Percentiles rank a stretch among this genome's conserved stretches.
phyloP scores from a whole-genome alignment of 1,140 invertebrate species.

The Bombus cullumanus region DNA sequence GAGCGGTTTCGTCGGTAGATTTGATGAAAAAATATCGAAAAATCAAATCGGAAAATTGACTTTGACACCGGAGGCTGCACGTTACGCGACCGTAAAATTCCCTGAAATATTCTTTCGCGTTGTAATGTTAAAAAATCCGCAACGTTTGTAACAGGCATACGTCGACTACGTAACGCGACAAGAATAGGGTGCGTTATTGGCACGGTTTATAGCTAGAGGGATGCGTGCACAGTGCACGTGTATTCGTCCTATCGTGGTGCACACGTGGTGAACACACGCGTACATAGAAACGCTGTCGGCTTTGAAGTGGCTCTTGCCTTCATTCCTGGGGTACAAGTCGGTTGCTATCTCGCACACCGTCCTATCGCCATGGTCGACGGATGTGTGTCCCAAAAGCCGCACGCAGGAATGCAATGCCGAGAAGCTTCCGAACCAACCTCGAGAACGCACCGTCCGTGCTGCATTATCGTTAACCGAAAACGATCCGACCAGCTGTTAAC shows the following conservation, averaged over 20 bases:
- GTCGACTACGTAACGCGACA: slow-evolving; percentile 28
- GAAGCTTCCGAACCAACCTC: neutral
- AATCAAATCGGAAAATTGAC: neutral
- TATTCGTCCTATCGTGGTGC: neutral
- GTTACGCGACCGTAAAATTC: neutral
- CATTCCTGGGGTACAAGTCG: slow-evolving; percentile 40
- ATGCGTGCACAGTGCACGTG: neutral
- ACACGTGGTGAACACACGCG: neutral
- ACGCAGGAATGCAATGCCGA: slow-evolving; percentile 27
- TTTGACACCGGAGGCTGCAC: neutral
- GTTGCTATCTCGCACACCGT: slow-evolving; percentile 36
- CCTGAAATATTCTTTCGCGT: slow-evolving; percentile 1
- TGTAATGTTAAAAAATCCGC: slow-evolving; percentile 19
- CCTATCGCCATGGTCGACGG: slow-evolving; percentile 10
- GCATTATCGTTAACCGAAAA: slow-evolving; percentile 32
- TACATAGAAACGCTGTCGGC: neutral
- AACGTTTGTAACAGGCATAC: neutral
- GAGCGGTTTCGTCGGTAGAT: neutral
- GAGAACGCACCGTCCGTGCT: neutral
- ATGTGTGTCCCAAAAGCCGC: slow-evolving; percentile 22
- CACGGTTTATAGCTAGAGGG: slow-evolving; percentile 45
- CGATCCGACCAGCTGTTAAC: neutral
- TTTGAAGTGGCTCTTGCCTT: slow-evolving; percentile 49
- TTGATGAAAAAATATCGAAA: neutral
- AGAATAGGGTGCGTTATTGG: slow-evolving; percentile 46